Evolutionary conservation across 2,113 vertebrate genomes (phyloP).

Genomic region (Dasypus novemcinctus): DNA sequence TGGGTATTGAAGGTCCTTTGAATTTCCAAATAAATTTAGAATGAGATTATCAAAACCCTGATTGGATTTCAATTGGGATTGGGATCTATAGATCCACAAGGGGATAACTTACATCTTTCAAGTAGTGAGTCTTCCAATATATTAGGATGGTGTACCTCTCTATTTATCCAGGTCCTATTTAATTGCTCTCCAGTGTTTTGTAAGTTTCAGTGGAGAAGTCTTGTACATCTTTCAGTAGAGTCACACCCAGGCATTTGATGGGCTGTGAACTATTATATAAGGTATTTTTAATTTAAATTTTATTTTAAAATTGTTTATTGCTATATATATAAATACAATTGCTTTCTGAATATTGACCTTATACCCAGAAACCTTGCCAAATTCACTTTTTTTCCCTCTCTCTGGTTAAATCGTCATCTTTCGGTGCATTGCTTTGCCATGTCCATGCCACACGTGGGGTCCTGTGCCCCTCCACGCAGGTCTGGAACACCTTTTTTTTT

Average conservation of each 20-base stretch:
- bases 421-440: too few relatives aligned
- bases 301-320: constrained; percentile 6
- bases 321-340: not conserved
- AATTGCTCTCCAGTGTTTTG: not conserved
- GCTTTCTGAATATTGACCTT: not conserved
- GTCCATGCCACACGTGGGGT: too few relatives aligned
- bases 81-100: not conserved
- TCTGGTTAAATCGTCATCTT: too few relatives aligned
- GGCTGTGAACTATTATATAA: not conserved
- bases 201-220: not conserved
- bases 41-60: not conserved
- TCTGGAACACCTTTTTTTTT: too few relatives aligned
- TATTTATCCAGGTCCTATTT: not conserved
- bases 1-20: not conserved
- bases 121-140: not conserved
- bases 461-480: too few relatives aligned
- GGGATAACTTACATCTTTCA: not conserved
- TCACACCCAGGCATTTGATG: not conserved
- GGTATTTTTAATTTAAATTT: not conserved
- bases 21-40: constrained; percentile 38
- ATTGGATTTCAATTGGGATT: not conserved
- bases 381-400: too few relatives aligned
- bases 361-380: not conserved
- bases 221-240: not conserved
- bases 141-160: not conserved